Evolutionary conservation across 2,113 vertebrate species (phyloP).

Genomic region (Oceanites oceanicus): DNA sequence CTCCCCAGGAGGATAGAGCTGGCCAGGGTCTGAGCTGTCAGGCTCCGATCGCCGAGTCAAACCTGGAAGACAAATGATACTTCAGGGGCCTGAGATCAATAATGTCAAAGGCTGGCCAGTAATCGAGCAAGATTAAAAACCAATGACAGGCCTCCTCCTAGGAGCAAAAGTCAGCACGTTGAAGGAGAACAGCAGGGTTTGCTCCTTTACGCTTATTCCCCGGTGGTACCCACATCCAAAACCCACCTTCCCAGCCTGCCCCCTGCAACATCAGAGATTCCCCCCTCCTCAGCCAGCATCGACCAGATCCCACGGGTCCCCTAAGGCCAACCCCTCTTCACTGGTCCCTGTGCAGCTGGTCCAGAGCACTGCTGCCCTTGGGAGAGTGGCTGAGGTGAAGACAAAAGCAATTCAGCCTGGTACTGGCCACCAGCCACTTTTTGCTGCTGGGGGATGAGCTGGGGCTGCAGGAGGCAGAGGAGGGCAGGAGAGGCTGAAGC

Average conservation of each 20-base stretch:
- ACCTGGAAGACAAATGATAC: constrained; percentile 41
- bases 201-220: not conserved
- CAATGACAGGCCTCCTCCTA: constrained; percentile 10
- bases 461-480: not conserved
- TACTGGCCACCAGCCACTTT: not conserved
- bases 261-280: not conserved
- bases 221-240: not conserved
- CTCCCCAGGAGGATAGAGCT: not conserved
- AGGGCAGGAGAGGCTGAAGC: not conserved
- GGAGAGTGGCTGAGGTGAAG: not conserved
- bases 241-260: not conserved
- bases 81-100: constrained; percentile 45
- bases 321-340: rapidly evolving
- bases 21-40: not conserved
- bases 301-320: not conserved
- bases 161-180: not conserved
- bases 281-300: not conserved
- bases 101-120: constrained; percentile 31
- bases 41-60: not conserved
- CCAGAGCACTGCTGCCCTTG: not conserved
- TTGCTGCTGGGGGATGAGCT: not conserved
- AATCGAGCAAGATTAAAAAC: constrained; percentile 53
- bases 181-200: not conserved
- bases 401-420: not conserved
- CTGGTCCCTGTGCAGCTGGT: not conserved